A percentile compares a stretch with the other conserved stretches of the same genome.
Conservation (phyloP, 2,888 invertebrate species). For the Cataglyphis livida region DNA sequence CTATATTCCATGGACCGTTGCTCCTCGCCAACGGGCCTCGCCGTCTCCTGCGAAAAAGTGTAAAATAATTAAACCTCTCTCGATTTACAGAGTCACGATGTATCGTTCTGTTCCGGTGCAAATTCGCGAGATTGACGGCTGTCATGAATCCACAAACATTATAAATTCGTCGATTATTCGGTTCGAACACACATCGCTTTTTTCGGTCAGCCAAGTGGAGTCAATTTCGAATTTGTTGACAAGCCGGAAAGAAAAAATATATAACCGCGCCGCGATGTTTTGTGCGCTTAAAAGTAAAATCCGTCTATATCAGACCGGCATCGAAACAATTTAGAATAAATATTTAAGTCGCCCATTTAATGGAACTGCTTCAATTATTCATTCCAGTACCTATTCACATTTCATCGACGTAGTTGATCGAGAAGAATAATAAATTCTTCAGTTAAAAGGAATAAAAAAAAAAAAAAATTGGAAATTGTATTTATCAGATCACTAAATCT, state of each 20-base stretch:
- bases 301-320: background rate
- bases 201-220: background rate
- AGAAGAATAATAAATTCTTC: background rate
- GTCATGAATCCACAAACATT: background rate
- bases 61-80: constrained; percentile 40
- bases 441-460: background rate
- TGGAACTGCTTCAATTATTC: background rate
- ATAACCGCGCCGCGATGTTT: background rate
- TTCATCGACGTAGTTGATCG: background rate
- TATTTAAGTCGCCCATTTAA: background rate
- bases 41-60: constrained; percentile 38
- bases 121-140: background rate
- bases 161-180: background rate
- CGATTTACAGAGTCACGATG: background rate
- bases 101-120: background rate
- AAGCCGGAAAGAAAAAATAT: background rate
- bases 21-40: constrained; percentile 19
- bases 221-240: background rate
- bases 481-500: background rate
- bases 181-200: background rate
- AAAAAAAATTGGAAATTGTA: background rate
- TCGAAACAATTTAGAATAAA: background rate
- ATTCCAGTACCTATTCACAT: background rate
- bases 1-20: constrained; percentile 51
- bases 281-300: background rate